Conservation (phyloP, 2,113 vertebrate species). For the Sebastes schlegelii region DNA sequence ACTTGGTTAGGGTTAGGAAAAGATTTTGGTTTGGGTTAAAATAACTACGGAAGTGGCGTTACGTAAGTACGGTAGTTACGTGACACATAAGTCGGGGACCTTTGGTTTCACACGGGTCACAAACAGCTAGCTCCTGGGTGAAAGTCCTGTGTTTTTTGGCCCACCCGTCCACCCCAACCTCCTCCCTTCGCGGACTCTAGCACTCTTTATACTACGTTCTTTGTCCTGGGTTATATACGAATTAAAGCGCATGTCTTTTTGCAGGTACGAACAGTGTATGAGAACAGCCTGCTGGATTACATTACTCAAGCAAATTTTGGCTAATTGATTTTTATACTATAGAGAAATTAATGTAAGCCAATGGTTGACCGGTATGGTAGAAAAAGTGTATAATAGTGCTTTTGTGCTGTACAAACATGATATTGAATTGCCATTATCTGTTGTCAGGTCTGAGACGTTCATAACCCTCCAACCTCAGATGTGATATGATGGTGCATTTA, state of each 20-base stretch:
- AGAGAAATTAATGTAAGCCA: neutral
- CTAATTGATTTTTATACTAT: neutral
- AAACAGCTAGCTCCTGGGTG: neutral
- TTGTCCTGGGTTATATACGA: neutral
- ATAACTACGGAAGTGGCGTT: neutral
- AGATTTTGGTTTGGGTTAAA: too few relatives aligned
- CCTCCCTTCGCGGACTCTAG: too few relatives aligned
- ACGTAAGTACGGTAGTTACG: neutral
- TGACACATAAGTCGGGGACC: neutral
- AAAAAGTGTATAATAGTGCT: too few relatives aligned
- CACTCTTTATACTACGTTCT: too few relatives aligned
- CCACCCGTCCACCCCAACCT: too few relatives aligned
- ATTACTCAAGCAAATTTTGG: neutral
- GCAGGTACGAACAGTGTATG: neutral
- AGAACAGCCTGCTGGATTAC: neutral
- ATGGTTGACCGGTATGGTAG: neutral
- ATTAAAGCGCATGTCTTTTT: neutral
- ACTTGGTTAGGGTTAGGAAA: too few relatives aligned
- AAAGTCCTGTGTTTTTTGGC: neutral
- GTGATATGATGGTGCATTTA: slow-evolving; percentile 49
- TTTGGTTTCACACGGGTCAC: neutral
- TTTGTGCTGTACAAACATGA: neutral
- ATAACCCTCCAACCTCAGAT: slow-evolving; percentile 40
- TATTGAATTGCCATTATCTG: slow-evolving; percentile 25
- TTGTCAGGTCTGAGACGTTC: slow-evolving; percentile 24